Evolutionary conservation across 1,140 invertebrate species (phyloP).

Genomic region (Scaptodrosophila lebanonensis): DNA sequence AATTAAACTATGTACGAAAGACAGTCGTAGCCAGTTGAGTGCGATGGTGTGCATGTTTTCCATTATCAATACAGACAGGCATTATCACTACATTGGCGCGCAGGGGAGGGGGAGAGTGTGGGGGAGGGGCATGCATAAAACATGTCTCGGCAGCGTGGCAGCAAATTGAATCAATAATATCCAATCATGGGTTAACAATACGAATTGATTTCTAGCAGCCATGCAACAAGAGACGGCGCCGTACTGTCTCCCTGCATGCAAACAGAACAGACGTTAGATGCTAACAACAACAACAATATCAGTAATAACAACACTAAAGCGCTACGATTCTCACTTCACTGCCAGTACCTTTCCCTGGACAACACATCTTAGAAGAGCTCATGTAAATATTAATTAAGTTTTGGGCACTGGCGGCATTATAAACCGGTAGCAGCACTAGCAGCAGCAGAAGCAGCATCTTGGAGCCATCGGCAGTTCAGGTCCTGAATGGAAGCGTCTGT

Average conservation of each 20-base stretch:
- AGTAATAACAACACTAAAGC: not conserved
- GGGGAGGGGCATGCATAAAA: slow-evolving; percentile 58
- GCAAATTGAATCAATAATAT: slow-evolving; percentile 76
- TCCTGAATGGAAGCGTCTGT: slow-evolving; percentile 23
- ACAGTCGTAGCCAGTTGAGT: slow-evolving; percentile 14
- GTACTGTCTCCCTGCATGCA: no score
- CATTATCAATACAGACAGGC: slow-evolving; percentile 60
- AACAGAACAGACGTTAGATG: slow-evolving; percentile 41
- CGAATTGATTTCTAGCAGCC: slow-evolving; percentile 72
- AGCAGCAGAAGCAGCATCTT: not conserved
- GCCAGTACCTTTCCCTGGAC: not conserved
- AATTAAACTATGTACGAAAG: slow-evolving; percentile 47
- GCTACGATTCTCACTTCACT: not conserved
- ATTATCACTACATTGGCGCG: slow-evolving; percentile 42
- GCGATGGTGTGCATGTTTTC: slow-evolving; percentile 45
- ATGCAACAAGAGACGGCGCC: slow-evolving; percentile 29
- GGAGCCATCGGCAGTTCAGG: slow-evolving; percentile 12
- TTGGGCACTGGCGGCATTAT: slow-evolving; percentile 25
- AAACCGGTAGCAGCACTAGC: slow-evolving; percentile 1
- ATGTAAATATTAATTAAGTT: slow-evolving; percentile 76
- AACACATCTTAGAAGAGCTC: slow-evolving; percentile 25
- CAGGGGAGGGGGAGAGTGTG: not conserved
- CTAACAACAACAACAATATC: slow-evolving; percentile 35
- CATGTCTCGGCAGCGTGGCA: slow-evolving; percentile 64
- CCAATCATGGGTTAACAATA: slow-evolving; percentile 76